Evolutionary conservation across 2,113 vertebrate species (phyloP).

Genomic region (Ginglymostoma cirratum): DNA sequence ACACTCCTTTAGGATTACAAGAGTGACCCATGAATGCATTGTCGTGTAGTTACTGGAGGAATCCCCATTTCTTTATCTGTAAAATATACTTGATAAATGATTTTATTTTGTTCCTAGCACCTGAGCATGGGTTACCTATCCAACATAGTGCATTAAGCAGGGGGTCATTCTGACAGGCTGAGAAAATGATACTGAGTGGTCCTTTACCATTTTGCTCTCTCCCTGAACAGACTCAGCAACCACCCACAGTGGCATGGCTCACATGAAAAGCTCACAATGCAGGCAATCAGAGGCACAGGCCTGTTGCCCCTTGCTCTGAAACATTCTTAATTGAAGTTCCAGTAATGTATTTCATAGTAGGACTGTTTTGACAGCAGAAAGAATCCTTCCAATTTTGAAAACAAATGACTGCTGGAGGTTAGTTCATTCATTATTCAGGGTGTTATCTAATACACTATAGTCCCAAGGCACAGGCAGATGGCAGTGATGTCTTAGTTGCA

Average conservation of each 20-base stretch:
- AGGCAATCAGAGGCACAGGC: background rate
- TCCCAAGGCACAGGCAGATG: conserved; percentile 10
- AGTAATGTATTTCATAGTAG: background rate
- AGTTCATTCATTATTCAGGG: conserved; percentile 32
- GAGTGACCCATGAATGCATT: background rate
- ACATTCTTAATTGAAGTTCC: background rate
- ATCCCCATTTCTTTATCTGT: background rate
- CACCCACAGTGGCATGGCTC: background rate
- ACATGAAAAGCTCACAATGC: background rate
- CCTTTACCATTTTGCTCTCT: background rate
- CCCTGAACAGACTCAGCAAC: background rate
- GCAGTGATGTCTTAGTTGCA: conserved; percentile 15
- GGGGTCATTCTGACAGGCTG: background rate
- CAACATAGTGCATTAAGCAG: background rate
- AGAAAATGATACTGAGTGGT: background rate
- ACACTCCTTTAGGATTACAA: background rate
- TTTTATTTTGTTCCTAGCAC: background rate
- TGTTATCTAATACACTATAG: conserved; percentile 20
- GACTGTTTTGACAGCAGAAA: background rate
- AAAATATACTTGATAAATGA: background rate
- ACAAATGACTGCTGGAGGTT: background rate
- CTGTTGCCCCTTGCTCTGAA: background rate
- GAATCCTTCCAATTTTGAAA: conserved; percentile 20
- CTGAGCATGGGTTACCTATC: background rate
- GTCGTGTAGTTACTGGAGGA: background rate